Conservation (phyloP, 2,888 invertebrate species). For the Drosophila multiciliata region DNA sequence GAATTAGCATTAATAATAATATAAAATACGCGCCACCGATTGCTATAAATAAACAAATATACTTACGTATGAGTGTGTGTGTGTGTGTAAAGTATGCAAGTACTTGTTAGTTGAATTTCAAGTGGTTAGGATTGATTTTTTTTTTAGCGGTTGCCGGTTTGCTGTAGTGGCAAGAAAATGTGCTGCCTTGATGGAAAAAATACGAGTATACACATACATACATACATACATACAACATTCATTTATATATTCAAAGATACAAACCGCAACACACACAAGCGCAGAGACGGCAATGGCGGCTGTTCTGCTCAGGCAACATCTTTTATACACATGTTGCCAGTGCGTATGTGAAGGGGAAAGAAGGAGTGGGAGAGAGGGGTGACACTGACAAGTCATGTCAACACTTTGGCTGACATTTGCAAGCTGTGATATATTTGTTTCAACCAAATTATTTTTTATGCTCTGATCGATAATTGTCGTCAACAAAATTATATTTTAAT, state of each 20-base stretch:
- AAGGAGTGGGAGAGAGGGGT: constrained; percentile 1
- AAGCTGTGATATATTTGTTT: constrained; percentile 5
- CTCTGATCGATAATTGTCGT: constrained; percentile 13
- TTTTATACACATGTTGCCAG: constrained; percentile 58
- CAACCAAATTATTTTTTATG: constrained; percentile 13
- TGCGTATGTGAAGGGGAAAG: background rate
- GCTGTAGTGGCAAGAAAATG: constrained; percentile 28
- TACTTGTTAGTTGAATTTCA: constrained; percentile 46
- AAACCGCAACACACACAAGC: constrained; percentile 37
- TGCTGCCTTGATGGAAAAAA: constrained; percentile 35
- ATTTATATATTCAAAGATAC: constrained; percentile 38
- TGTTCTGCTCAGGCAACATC: constrained; percentile 48
- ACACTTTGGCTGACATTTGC: constrained; percentile 35
- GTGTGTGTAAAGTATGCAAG: constrained; percentile 21
- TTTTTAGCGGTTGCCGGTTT: constrained; percentile 21
- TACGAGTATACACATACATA: constrained; percentile 9
- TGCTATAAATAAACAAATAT: constrained; percentile 56
- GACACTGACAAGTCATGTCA: constrained; percentile 53
- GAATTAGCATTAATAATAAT: constrained; percentile 72
- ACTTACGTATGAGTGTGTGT: constrained; percentile 1
- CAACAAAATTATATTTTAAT: constrained; percentile 28
- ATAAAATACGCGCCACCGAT: constrained; percentile 51
- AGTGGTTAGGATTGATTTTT: constrained; percentile 57
- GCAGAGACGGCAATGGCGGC: constrained; percentile 50
- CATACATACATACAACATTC: background rate